Conservation (phyloP, 2,113 vertebrate genomes). For the Clarias batrachus region DNA sequence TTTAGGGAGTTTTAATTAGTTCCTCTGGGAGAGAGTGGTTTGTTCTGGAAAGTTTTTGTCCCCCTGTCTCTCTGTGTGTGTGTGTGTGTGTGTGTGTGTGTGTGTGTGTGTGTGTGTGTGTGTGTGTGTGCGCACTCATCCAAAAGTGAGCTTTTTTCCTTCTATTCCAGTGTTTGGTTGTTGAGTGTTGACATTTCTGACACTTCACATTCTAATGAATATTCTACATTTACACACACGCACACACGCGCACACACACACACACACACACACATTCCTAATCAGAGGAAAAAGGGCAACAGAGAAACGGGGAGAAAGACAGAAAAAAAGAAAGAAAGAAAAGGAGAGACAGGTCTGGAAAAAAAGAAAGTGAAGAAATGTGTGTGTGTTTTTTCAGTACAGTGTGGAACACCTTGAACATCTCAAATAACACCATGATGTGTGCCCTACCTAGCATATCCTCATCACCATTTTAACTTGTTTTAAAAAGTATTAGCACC, state of each 20-base stretch:
- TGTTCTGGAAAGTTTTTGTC: neutral
- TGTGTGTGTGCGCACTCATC: neutral
- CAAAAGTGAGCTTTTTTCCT: conserved; percentile 53
- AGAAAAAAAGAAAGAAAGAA: neutral
- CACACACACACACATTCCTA: neutral
- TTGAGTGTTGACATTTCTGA: conserved; percentile 46
- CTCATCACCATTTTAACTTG: neutral
- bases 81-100: neutral
- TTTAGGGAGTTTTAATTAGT: neutral
- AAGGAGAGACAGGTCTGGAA: neutral
- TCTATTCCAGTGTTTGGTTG: neutral
- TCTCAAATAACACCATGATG: neutral
- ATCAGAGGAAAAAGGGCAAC: neutral
- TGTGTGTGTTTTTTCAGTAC: neutral
- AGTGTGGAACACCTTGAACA: neutral
- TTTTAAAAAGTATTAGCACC: neutral
- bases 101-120: neutral
- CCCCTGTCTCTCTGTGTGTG: neutral
- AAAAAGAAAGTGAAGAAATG: neutral
- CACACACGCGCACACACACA: neutral
- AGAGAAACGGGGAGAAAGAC: neutral
- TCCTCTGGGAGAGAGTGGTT: neutral
- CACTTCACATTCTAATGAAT: conserved; percentile 53
- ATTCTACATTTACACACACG: conserved; percentile 41
- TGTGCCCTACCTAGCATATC: neutral